phyloP scores from a whole-genome alignment of 2,113 vertebrate species.

The Pedetes capensis region DNA sequence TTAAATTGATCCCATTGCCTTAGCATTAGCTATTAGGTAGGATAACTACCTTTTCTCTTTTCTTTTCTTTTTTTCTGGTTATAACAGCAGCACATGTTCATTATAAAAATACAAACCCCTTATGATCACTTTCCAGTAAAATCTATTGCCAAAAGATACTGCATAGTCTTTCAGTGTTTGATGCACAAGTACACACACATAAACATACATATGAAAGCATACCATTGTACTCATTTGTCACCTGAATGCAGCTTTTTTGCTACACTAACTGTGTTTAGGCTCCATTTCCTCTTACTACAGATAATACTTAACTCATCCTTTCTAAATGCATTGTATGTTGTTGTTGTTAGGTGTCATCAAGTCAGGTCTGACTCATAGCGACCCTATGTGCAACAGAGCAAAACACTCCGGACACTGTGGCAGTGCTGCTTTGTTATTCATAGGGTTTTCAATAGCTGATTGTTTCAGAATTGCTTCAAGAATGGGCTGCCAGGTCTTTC shows the following conservation, averaged over 20 bases:
- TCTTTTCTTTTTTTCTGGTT: background rate
- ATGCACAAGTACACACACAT: background rate
- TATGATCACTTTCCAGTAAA: background rate
- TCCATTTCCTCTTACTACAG: background rate
- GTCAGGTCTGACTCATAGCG: too few species aligned
- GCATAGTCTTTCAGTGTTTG: background rate
- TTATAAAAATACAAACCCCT: background rate
- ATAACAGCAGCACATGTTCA: background rate
- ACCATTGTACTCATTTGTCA: background rate
- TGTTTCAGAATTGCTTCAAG: too few species aligned
- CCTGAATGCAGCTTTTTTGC: background rate
- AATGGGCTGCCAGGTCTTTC: too few species aligned
- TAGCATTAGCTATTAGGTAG: background rate
- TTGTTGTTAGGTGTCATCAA: too few species aligned
- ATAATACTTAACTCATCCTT: background rate
- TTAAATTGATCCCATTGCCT: background rate
- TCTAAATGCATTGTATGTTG: background rate
- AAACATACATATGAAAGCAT: background rate
- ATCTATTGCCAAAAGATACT: background rate
- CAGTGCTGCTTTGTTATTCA: too few species aligned
- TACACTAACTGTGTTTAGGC: background rate
- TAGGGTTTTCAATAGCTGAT: too few species aligned
- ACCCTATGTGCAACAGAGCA: too few species aligned
- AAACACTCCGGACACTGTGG: too few species aligned
- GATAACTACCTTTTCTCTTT: too few species aligned